A percentile compares a stretch with the other conserved stretches of the same genome.
phyloP scores from a whole-genome alignment of 30 jellyfish, hydroid and myxozoan genomes.

The Catostylus mosaicus region DNA sequence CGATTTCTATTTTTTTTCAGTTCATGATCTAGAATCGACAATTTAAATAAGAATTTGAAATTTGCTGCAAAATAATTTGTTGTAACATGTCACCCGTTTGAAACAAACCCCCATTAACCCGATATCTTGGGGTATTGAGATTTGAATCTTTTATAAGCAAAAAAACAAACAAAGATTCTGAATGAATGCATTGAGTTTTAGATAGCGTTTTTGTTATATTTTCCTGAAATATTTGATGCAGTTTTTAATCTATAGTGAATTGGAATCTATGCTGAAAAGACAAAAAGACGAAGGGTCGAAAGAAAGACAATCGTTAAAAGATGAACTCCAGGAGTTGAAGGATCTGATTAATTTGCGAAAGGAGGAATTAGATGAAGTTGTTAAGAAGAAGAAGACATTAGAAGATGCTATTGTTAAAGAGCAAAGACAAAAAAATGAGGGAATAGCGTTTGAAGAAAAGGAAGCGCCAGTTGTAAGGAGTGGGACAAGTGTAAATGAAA shows the following conservation, averaged over 20 bases:
- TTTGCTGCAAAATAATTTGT: too few relatives aligned
- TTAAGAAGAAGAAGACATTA: conserved; percentile 5
- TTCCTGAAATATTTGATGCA: too few relatives aligned
- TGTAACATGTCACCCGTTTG: too few relatives aligned
- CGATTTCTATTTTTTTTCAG: too few relatives aligned
- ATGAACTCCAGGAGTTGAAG: conserved; percentile 50
- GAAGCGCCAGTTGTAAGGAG: not conserved
- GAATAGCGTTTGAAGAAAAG: not conserved
- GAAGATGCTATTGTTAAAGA: conserved; percentile 10
- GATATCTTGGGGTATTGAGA: too few relatives aligned
- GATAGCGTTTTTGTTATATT: too few relatives aligned
- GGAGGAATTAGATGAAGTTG: conserved; percentile 26
- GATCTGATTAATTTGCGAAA: conserved; percentile 27
- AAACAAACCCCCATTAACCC: too few relatives aligned
- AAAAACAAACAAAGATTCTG: too few relatives aligned
- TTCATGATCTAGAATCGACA: too few relatives aligned
- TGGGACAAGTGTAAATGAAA: not conserved
- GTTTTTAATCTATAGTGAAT: conserved; percentile 8
- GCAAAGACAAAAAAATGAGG: not conserved
- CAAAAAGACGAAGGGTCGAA: not conserved
- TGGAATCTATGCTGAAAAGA: not conserved
- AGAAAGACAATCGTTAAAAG: conserved; percentile 24
- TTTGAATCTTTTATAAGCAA: too few relatives aligned
- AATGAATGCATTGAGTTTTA: too few relatives aligned
- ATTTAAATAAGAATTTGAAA: too few relatives aligned